These are phyloP conservation scores for Anisognathus igniventris DNA, from an alignment of 2,797 vertebrate species.

Conservation along the genomic window DNA sequence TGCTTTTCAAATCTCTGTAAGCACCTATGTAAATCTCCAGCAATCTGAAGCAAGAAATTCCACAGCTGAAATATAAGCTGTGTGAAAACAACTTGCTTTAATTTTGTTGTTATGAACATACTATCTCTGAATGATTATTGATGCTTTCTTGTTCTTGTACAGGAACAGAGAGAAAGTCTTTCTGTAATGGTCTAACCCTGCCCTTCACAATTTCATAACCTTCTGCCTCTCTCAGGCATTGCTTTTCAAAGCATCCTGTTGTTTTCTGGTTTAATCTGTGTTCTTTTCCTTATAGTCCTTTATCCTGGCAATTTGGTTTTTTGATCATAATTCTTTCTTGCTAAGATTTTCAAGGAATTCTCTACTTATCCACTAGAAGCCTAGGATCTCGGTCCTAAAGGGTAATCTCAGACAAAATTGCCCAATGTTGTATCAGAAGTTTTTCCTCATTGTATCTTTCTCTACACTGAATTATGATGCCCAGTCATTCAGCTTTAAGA, in stretches of 20 bases:
- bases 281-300: background rate
- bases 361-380: background rate
- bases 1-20: background rate
- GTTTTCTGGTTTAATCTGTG: background rate
- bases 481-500: background rate
- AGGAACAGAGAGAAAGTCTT: background rate
- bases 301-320: background rate
- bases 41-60: background rate
- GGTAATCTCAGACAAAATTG: background rate
- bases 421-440: background rate
- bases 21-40: background rate
- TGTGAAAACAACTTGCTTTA: background rate
- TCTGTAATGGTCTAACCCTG: background rate
- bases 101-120: background rate
- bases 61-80: background rate
- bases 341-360: background rate
- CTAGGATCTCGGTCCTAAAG: background rate
- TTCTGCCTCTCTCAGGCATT: background rate
- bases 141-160: background rate
- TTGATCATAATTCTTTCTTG: background rate
- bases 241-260: background rate
- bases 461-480: background rate
- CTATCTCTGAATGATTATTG: background rate
- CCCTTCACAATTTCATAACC: background rate
- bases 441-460: background rate